Base-by-base conservation (phyloP, 2,797 vertebrate species). In the Neosalanx taihuensis region DNA sequence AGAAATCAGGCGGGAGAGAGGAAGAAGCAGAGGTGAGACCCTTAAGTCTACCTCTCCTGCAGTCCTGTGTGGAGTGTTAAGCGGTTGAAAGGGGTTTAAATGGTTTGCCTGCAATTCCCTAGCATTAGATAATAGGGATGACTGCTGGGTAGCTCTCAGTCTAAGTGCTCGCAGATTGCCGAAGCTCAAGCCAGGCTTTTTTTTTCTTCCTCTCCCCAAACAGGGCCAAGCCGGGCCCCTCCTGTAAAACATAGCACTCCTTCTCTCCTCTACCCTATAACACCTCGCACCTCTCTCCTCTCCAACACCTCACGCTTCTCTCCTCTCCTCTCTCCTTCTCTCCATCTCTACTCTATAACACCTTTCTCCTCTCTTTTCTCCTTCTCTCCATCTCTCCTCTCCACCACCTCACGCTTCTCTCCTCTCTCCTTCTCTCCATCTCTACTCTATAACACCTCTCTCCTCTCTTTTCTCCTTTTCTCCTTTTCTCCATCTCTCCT, bases 131-230 rank as follows among this genome's bases (percentile, higher is more conserved):
- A 67, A 30, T 61, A 69, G 41, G 60, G 53, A 33, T 84, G 83
- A 83, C 82, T 69, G 76, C 85, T 73, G 64, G 76, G 83, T 74
- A 81, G 78, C 77, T 83, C 83, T 83, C 66, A 53, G 74, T 78
- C 35, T 89, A 89, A 91, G 80, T 88, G 84, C 72, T 89, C 81
- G 81, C 87, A 90, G 86, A 86, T 80, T 85, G 80, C 73, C 80
- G 78, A 74, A 74, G 74, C 77, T 84, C 80, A 68, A 72, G 4
- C 51, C 51, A 5, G 15, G 51, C 51, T n/a, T n/a, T 17, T n/a
- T 26, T 26, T 26, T 26, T 26, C 23, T 26, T 26, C 23, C 23
- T 26, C 23, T 1, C 23, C 23, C 17, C 17, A 17, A 53, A 53
- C 18, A 4, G 15, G 74, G 80, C 74, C 72, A 63, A 53, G 64